Evolutionary conservation across 2,113 vertebrate genomes (phyloP), one percentile per base, ranked within the genome.

Genomic region (Oncorhynchus keta): DNA sequence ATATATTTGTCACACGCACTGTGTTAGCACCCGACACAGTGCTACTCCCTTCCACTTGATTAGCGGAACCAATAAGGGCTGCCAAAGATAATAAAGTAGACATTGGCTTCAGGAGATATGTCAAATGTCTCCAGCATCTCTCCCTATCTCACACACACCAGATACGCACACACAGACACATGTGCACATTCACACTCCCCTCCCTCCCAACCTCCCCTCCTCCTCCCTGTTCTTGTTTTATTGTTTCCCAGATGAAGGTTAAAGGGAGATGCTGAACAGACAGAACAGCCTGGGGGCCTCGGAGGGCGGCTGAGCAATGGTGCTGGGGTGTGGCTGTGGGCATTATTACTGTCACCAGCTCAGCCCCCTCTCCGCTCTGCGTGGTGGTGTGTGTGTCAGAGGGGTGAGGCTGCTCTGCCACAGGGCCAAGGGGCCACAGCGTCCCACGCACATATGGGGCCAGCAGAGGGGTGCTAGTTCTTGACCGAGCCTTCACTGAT

Each of bases 41-140:
- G 61, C 85, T 74, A 76, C 86, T 87, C 87, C 87, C 91, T 93
- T 91, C 92, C 88, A 91, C 93, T 93, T 94, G 93, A 94, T 94
- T 94, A 94, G 93, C 89, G 86, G 85, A 67, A 92, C 93, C 91
- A 94, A 93, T 94, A 93, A 93, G 93, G 74, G 85, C 91, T 93
- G 92, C 93, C 94, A 94, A 91, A 93, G 87, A 93, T 92, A 92
- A 93, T 93, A 91, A 94, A 94, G 89, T 87, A 93, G 90, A 92
- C 89, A 87, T 83, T 91, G 90, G 90, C 90, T 93, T 92, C 90
- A 93, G 91, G 90, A 93, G 92, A 93, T 90, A 90, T 94, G 93
- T 93, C 91, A 93, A 94, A 93, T 90, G 90, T 90, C 90, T 88
- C 90, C 89, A 81, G 87, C 85, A 88, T 90, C 80, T 82, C 81